Conservation (phyloP, 2,113 vertebrate species). For the Spheniscus mendiculus region DNA sequence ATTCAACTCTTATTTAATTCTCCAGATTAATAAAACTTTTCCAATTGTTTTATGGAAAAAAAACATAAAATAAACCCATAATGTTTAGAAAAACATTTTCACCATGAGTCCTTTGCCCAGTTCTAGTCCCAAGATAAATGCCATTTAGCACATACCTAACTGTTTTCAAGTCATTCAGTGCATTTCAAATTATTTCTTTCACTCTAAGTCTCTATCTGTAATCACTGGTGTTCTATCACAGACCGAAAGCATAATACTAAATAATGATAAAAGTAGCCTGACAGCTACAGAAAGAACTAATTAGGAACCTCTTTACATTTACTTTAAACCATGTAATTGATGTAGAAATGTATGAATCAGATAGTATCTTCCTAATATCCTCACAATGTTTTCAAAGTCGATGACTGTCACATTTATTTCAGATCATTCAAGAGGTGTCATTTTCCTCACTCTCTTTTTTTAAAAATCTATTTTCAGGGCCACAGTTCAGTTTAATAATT, state of each 20-base stretch:
- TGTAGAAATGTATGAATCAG: conserved; percentile 58
- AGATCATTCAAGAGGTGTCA: conserved; percentile 40
- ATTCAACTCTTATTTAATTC: neutral
- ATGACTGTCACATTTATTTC: conserved; percentile 68
- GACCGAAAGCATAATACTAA: conserved; percentile 29
- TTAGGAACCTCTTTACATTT: conserved; percentile 68
- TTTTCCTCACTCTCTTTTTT: neutral
- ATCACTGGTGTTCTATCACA: conserved; percentile 55
- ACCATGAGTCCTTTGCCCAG: neutral
- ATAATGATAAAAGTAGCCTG: conserved; percentile 62
- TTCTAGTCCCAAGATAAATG: neutral
- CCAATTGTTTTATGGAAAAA: neutral
- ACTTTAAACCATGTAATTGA: conserved; percentile 64
- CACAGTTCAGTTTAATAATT: conserved; percentile 66
- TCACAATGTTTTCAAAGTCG: conserved; percentile 56
- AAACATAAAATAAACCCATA: neutral
- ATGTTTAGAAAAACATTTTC: neutral
- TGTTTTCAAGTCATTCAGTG: neutral
- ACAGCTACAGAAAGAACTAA: conserved; percentile 68
- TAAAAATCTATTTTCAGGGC: conserved; percentile 8
- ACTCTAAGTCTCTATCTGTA: conserved; percentile 34
- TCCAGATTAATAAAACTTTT: neutral
- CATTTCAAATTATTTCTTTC: conserved; percentile 51
- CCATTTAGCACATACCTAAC: neutral
- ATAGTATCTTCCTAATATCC: conserved; percentile 35